phyloP scores from a whole-genome alignment of 2,113 vertebrate genomes.

The Sterna hirundo region DNA sequence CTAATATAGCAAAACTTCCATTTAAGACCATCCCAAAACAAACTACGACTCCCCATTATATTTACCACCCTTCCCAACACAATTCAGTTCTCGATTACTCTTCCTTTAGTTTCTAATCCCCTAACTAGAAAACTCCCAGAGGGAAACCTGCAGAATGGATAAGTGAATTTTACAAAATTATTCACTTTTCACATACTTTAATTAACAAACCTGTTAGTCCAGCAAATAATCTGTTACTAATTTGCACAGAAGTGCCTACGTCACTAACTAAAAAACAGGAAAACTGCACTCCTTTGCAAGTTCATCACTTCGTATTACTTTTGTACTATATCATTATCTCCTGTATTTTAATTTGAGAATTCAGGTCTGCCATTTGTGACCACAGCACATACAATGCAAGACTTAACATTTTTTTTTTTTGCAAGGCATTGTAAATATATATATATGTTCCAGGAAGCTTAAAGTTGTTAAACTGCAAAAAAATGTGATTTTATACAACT shows the following conservation, averaged over 20 bases:
- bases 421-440: not conserved
- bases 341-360: not conserved
- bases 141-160: not conserved
- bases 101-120: not conserved
- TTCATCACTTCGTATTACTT: not conserved
- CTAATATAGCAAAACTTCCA: slow-evolving; percentile 41
- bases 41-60: not conserved
- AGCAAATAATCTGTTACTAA: not conserved
- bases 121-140: not conserved
- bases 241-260: not conserved
- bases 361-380: not conserved
- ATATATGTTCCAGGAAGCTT: not conserved
- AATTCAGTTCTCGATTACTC: slow-evolving; percentile 14
- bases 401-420: not conserved
- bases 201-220: slow-evolving; percentile 12
- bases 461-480: not conserved
- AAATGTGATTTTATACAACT: not conserved
- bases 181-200: not conserved
- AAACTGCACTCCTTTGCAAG: not conserved
- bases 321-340: not conserved
- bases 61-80: slow-evolving; percentile 25
- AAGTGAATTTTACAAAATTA: not conserved
- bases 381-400: not conserved
- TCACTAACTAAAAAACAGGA: not conserved
- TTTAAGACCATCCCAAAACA: slow-evolving; percentile 24